Evolutionary conservation across 2,113 vertebrate genomes (phyloP).

Genomic region (Spermophilus dauricus): DNA sequence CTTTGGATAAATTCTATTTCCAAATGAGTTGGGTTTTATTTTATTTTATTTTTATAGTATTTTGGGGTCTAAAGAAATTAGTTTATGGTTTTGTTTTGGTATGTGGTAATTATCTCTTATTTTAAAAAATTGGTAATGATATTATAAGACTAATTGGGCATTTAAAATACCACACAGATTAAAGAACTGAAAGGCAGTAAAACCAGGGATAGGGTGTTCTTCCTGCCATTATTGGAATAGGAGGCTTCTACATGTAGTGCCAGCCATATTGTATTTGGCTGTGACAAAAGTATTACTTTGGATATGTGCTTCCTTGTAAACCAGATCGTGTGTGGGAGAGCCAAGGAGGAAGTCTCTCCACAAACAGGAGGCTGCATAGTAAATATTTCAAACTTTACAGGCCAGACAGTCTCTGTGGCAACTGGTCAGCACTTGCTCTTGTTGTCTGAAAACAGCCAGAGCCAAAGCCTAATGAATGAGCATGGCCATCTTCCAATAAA

Average conservation of each 20-base stretch:
- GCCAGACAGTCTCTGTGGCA: slow-evolving; percentile 46
- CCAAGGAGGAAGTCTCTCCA: slow-evolving; percentile 6
- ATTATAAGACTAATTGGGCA: not conserved
- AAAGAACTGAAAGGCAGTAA: not conserved
- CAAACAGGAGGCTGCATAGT: slow-evolving; percentile 11
- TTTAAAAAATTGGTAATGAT: not conserved
- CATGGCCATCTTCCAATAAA: not conserved
- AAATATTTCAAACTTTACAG: slow-evolving; percentile 63
- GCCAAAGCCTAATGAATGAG: not conserved
- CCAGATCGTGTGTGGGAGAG: slow-evolving; percentile 5
- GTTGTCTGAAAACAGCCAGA: not conserved
- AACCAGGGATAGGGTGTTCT: not conserved
- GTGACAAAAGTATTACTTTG: slow-evolving; percentile 22
- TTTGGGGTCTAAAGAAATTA: not conserved
- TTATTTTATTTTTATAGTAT: not conserved
- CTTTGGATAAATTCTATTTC: not conserved
- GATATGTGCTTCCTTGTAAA: slow-evolving; percentile 63
- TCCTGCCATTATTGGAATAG: not conserved
- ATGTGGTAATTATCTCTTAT: not conserved
- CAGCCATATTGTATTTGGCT: not conserved
- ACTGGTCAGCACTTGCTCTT: not conserved
- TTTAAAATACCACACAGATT: not conserved
- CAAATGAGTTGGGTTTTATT: slow-evolving; percentile 7
- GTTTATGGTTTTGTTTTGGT: not conserved
- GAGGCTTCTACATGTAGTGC: not conserved